Evolutionary conservation across 1,140 invertebrate species (phyloP).

Genomic region (Dinoponera quadriceps): DNA sequence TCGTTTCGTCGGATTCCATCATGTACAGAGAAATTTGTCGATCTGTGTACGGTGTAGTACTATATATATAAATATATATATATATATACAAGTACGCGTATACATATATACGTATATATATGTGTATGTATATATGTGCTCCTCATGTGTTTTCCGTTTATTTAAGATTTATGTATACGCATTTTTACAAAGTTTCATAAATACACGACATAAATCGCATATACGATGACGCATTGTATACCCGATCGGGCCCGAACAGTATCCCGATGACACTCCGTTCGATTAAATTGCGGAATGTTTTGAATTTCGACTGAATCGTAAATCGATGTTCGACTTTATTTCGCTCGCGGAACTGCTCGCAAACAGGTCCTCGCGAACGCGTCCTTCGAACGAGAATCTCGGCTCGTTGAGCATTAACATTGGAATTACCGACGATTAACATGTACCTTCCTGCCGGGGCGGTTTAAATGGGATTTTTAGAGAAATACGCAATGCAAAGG

Average conservation of each 20-base stretch:
- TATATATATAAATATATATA: neutral
- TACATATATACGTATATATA: conserved; percentile 24
- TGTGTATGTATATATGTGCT: conserved; percentile 33
- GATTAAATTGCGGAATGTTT: too few species aligned
- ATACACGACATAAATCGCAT: conserved; percentile 23
- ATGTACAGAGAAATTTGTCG: conserved; percentile 23
- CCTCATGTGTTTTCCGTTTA: conserved; percentile 30
- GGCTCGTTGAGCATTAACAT: too few species aligned
- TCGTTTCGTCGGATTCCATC: neutral
- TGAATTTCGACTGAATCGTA: too few species aligned
- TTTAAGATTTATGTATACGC: conserved; percentile 34
- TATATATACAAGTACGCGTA: conserved; percentile 17
- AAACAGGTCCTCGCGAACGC: too few species aligned
- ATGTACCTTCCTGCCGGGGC: too few species aligned
- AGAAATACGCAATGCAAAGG: too few species aligned
- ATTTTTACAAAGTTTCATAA: conserved; percentile 35
- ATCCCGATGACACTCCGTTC: neutral
- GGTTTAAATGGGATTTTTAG: too few species aligned
- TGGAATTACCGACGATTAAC: too few species aligned
- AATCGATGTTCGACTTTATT: too few species aligned
- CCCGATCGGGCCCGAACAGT: neutral
- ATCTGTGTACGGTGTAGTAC: neutral
- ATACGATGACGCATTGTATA: neutral
- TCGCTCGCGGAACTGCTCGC: too few species aligned
- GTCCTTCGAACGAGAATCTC: too few species aligned